Evolutionary conservation across 2,888 invertebrate species (phyloP).

Genomic region (Xestia c-nigrum): DNA sequence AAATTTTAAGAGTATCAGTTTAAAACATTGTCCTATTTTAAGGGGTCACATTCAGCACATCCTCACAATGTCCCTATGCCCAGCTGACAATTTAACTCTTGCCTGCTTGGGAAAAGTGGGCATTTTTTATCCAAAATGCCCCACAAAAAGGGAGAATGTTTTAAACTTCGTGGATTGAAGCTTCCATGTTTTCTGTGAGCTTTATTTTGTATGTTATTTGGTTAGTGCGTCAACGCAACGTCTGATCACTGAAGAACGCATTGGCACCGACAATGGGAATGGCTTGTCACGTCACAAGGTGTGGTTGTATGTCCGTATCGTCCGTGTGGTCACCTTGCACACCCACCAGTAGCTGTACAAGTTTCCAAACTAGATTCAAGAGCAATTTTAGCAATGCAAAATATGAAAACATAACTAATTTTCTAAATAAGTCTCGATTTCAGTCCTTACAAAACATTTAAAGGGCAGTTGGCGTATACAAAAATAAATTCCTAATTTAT

Average conservation of each 20-base stretch:
- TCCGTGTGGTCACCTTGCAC: slow-evolving; percentile 84
- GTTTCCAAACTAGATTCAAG: slow-evolving; percentile 43
- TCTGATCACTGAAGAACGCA: slow-evolving; percentile 80
- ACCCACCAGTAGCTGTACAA: slow-evolving; percentile 68
- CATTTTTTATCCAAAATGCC: neutral
- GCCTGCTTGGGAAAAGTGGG: neutral
- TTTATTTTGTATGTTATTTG: slow-evolving; percentile 64
- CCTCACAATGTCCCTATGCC: neutral
- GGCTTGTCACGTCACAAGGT: slow-evolving; percentile 83
- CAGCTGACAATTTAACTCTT: slow-evolving; percentile 9
- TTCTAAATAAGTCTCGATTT: neutral
- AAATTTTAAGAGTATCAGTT: slow-evolving; percentile 9
- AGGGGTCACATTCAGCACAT: slow-evolving; percentile 6
- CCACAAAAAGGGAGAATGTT: slow-evolving; percentile 35
- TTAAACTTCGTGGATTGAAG: slow-evolving; percentile 42
- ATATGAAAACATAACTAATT: neutral
- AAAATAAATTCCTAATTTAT: neutral
- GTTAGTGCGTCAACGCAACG: slow-evolving; percentile 89
- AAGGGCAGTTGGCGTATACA: neutral
- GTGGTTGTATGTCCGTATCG: slow-evolving; percentile 74
- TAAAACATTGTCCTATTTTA: slow-evolving; percentile 35
- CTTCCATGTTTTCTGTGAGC: slow-evolving; percentile 58
- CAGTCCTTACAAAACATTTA: neutral
- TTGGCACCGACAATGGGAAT: slow-evolving; percentile 84
- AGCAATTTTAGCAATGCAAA: slow-evolving; percentile 28